Percentiles rank a stretch among this genome's conserved stretches.
Conservation (phyloP, 1,140 invertebrate genomes). For the Heliconius nattereri region DNA sequence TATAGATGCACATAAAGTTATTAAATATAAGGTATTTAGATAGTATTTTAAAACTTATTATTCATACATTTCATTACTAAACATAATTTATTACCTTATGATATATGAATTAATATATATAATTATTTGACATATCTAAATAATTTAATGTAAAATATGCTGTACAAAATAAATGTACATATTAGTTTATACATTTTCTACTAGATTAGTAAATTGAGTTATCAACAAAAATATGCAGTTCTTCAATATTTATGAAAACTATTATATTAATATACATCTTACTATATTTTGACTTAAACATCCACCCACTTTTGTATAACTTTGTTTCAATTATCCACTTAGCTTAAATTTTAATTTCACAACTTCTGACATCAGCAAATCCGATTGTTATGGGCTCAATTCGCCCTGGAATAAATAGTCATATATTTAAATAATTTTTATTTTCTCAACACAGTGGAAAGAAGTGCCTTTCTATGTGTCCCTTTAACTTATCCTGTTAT, state of each 20-base stretch:
- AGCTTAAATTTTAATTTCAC: neutral
- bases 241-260: neutral
- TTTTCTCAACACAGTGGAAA: too few relatives aligned
- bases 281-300: neutral
- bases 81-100: neutral
- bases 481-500: too few relatives aligned
- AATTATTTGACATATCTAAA: too few relatives aligned
- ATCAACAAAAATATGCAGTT: neutral
- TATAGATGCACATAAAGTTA: conserved; percentile 92
- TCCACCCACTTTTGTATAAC: conserved; percentile 5
- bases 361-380: too few relatives aligned
- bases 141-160: neutral
- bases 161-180: neutral
- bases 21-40: conserved; percentile 87
- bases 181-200: neutral
- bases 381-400: too few relatives aligned
- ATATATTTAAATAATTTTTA: too few relatives aligned
- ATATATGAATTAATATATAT: too few relatives aligned
- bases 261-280: neutral
- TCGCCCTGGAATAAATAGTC: too few relatives aligned
- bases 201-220: neutral
- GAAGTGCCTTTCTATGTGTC: too few relatives aligned
- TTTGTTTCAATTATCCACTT: neutral
- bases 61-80: neutral
- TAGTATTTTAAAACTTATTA: neutral